Conservation (phyloP, 2,113 vertebrate species). For the Phyllostomus hastatus region DNA sequence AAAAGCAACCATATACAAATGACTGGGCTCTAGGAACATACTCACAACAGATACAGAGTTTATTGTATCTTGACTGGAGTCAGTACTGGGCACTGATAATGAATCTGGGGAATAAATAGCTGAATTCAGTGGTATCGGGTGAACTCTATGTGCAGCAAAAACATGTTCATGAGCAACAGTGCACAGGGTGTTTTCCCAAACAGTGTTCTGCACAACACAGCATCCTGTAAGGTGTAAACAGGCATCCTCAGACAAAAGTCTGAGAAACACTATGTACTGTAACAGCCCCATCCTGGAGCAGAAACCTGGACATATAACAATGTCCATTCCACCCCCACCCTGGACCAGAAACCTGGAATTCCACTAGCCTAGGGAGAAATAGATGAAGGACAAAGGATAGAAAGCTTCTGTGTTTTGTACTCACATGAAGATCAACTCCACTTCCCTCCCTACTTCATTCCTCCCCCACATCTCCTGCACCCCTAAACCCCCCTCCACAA, state of each 20-base stretch:
- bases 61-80: no score
- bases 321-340: no score
- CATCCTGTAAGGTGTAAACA: neutral
- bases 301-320: neutral
- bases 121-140: neutral
- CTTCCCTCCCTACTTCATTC: fast-evolving
- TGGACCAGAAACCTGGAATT: neutral
- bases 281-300: neutral
- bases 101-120: neutral
- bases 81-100: neutral
- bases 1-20: neutral
- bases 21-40: neutral
- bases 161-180: neutral
- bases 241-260: neutral
- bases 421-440: neutral
- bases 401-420: neutral
- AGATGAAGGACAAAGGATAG: neutral
- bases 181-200: neutral
- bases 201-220: neutral
- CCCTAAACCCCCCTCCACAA: fast-evolving
- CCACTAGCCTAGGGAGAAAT: neutral
- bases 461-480: fast-evolving
- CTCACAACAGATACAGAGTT: neutral
- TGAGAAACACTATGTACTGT: neutral
- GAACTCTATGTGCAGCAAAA: neutral